A percentile compares a stretch with the other conserved stretches of the same genome.
Evolutionary conservation across 2,113 vertebrate genomes (phyloP).

Genomic region (Cynopterus brachyotis): DNA sequence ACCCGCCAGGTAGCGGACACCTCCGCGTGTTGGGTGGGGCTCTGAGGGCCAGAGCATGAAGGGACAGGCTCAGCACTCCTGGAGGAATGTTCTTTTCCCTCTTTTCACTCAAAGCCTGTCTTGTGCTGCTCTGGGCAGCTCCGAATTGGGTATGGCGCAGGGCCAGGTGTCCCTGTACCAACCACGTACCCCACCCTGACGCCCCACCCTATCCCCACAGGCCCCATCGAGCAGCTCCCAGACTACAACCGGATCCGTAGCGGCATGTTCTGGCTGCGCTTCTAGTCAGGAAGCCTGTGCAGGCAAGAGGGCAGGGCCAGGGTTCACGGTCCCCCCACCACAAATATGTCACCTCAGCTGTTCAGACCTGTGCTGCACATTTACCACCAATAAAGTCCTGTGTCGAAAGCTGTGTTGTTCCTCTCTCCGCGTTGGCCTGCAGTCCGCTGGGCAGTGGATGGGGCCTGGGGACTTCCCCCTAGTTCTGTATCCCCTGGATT

Average conservation of each 20-base stretch:
- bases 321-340: neutral
- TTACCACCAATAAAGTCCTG: constrained; percentile 63
- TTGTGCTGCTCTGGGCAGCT: constrained; percentile 66
- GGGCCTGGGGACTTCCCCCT: neutral
- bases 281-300: constrained; percentile 82
- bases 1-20: constrained; percentile 63
- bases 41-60: constrained; percentile 48
- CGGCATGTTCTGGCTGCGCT: constrained; percentile 95
- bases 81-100: constrained; percentile 55
- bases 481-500: neutral
- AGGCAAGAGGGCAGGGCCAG: neutral
- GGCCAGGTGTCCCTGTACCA: constrained; percentile 73
- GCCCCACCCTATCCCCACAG: constrained; percentile 81
- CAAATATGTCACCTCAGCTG: neutral
- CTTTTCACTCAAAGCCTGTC: constrained; percentile 61
- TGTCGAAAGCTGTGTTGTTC: constrained; percentile 17
- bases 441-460: neutral
- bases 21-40: constrained; percentile 46
- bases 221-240: constrained; percentile 93
- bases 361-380: neutral
- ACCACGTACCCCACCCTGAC: constrained; percentile 50
- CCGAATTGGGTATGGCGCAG: constrained; percentile 21
- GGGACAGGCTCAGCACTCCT: constrained; percentile 60
- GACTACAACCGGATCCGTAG: constrained; percentile 98
- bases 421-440: neutral